A percentile compares a stretch with the other conserved stretches of the same genome.
These are phyloP conservation scores for Saguinus imperator DNA, from an alignment of 2,113 vertebrate species.

Conservation along the genomic window DNA sequence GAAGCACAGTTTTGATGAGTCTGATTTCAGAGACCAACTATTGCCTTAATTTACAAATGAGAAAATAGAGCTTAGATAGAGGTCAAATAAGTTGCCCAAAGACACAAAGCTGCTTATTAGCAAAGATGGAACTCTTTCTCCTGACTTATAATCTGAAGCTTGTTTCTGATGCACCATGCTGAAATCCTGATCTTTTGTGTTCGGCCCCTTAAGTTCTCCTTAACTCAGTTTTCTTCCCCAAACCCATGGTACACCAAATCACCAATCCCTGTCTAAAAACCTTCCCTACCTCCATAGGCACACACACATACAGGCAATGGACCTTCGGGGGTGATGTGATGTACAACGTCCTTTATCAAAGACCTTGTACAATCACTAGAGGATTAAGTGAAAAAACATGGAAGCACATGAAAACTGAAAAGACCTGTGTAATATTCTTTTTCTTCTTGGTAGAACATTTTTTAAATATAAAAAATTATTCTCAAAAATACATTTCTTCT, in stretches of 20 bases:
- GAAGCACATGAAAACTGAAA: neutral
- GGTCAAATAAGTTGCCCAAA: neutral
- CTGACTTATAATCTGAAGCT: neutral
- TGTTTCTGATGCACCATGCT: neutral
- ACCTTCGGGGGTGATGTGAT: neutral
- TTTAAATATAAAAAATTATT: conserved; percentile 15
- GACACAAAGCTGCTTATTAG: neutral
- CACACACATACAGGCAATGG: neutral
- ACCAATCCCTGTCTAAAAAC: neutral
- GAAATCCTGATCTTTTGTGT: neutral
- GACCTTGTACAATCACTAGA: neutral
- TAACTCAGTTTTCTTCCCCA: neutral
- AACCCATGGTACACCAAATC: neutral
- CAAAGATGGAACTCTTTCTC: neutral
- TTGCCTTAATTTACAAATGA: conserved; percentile 31
- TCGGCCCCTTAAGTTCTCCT: neutral
- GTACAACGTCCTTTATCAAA: neutral
- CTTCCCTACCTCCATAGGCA: neutral
- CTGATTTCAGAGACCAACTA: neutral
- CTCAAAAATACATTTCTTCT: conserved; percentile 13
- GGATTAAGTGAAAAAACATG: neutral
- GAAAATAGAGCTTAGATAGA: neutral
- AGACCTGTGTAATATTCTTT: neutral
- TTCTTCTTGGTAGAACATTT: neutral
- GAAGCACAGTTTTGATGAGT: conserved; percentile 3